phyloP scores from a whole-genome alignment of 2,113 vertebrate species.

The Oncorhynchus nerka region DNA sequence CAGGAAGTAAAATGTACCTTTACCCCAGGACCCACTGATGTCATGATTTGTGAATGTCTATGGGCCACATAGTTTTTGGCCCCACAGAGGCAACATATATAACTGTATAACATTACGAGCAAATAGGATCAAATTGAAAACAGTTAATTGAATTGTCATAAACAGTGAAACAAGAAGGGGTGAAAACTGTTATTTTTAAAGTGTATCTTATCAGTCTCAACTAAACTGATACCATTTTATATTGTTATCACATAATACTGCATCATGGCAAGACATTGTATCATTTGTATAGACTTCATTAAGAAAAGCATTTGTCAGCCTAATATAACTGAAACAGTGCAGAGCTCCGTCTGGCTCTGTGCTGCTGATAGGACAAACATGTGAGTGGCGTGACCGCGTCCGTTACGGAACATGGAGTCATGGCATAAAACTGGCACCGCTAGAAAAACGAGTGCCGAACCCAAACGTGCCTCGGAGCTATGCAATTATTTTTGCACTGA shows the following conservation, averaged over 20 bases:
- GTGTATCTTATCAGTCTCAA: neutral
- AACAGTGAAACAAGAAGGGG: no score
- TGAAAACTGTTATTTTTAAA: neutral
- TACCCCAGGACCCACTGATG: slow-evolving; percentile 39
- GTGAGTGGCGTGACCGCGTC: slow-evolving; percentile 33
- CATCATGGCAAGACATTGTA: neutral
- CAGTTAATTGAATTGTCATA: no score
- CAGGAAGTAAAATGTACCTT: slow-evolving; percentile 37
- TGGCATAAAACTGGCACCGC: slow-evolving; percentile 37
- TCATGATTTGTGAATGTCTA: slow-evolving; percentile 37
- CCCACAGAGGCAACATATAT: neutral
- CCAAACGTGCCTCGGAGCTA: slow-evolving; percentile 72
- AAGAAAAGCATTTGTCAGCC: neutral
- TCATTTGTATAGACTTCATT: neutral
- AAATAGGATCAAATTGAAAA: no score
- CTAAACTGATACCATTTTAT: neutral
- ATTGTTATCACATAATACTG: neutral
- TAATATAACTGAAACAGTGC: neutral
- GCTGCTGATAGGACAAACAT: slow-evolving; percentile 14
- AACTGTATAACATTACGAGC: neutral
- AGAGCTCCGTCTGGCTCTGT: neutral
- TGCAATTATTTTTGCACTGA: slow-evolving; percentile 78
- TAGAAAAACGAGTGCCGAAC: slow-evolving; percentile 42
- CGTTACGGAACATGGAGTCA: slow-evolving; percentile 15
- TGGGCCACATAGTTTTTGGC: neutral